Evolutionary conservation across 2,113 vertebrate species (phyloP), one percentile per base, ranked within the genome.

Genomic region (Corydoras sp.): DNA sequence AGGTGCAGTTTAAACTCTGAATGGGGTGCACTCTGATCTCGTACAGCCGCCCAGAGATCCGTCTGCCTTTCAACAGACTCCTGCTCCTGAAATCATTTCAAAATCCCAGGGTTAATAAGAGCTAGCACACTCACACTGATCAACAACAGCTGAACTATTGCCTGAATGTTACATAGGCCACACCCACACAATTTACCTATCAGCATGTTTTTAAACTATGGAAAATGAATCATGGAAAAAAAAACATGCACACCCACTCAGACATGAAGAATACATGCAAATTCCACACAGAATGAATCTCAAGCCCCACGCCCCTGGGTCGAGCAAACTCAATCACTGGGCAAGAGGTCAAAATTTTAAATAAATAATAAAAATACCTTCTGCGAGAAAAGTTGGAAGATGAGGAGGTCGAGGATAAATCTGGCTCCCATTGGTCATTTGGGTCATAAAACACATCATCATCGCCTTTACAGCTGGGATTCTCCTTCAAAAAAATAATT

Each of bases 361-460:
- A 12, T 51, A 35, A 62, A 69, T n/a, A 53, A 75, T 61, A 80
- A 82, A 59, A 80, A 86, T 90, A 97, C 97, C 94, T 94, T 83
- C 94, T 90, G 72, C 88, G 91, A 75, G 96, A 97, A 78, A 97
- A 85, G 5, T 85, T 89, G 15, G 91, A 88, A 72, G 84, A 49
- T 0, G 86, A 58, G 0, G 91, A 88, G 31, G 84, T 85, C 59
- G 82, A 85, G 31, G 90, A 91, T 81, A 98, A 80, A 85, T 99
- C 95, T 73, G 92, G 92, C 68, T 99, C 96, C 97, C 97, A 99
- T 69, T 96, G 94, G 86, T 98, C 95, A 81, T 86, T 88, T 48
- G 95, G 95, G 79, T 93, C 90, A 78, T 94, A 96, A 89, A 97
- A 95, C 71, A 96, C 81, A 68, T 94, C 91, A 67, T 92, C 94